Conservation (phyloP, 1,140 invertebrate species). For the Pararge aegeria region DNA sequence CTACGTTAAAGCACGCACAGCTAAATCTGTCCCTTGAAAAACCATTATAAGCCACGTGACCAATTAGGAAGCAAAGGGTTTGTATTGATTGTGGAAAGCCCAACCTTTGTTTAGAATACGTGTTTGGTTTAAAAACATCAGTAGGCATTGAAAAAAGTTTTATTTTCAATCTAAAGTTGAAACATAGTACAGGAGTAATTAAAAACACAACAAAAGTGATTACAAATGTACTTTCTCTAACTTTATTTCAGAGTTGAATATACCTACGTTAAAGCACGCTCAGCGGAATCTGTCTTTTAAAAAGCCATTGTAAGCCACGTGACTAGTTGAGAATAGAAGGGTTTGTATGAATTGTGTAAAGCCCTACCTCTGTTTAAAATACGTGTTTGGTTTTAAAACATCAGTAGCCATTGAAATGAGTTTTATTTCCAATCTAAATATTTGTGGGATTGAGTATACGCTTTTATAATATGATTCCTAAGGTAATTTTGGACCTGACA, state of each 20-base stretch:
- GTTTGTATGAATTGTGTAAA: conserved; percentile 17
- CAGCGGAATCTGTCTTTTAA: conserved; percentile 17
- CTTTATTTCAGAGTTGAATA: conserved; percentile 16
- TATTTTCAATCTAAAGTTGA: no score
- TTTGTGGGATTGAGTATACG: no score
- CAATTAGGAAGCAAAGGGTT: conserved; percentile 23
- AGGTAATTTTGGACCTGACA: no score
- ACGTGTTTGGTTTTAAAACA: neutral
- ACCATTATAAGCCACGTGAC: conserved; percentile 22
- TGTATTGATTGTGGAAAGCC: conserved; percentile 13
- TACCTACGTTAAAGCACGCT: conserved; percentile 11
- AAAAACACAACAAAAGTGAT: conserved; percentile 30
- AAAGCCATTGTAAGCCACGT: conserved; percentile 21
- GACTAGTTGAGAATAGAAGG: conserved; percentile 22
- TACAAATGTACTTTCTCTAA: conserved; percentile 13
- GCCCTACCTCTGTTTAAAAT: conserved; percentile 15
- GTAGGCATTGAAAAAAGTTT: no score
- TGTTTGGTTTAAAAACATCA: neutral
- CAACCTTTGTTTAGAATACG: conserved; percentile 14
- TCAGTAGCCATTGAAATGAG: neutral
- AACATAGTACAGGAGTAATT: conserved; percentile 15
- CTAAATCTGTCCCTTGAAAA: conserved; percentile 22
- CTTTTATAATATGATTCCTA: no score
- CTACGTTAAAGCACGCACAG: conserved; percentile 12
- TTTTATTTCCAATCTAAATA: no score